These are phyloP conservation scores for Takifugu bimaculatus DNA, from an alignment of 2,113 vertebrate species.

Conservation along the genomic window DNA sequence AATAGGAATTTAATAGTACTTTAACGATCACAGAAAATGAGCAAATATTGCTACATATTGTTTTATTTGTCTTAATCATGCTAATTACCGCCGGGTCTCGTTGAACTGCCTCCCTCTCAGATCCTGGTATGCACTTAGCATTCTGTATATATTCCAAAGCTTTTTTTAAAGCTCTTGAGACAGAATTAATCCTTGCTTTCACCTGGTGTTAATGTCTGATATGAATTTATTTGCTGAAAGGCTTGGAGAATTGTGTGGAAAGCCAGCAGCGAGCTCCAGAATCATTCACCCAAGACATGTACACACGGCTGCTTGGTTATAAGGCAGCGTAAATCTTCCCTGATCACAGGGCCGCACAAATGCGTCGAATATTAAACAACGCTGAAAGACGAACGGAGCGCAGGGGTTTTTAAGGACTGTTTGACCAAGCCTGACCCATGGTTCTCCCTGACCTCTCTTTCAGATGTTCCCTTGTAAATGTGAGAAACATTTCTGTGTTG, in stretches of 20 bases:
- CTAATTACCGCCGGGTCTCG: no score
- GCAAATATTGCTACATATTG: not conserved
- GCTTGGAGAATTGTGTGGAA: slow-evolving; percentile 31
- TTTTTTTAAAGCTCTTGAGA: slow-evolving; percentile 2
- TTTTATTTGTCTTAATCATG: not conserved
- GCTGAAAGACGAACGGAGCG: not conserved
- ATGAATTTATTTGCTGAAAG: slow-evolving; percentile 26
- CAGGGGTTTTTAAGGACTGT: not conserved
- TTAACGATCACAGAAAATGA: slow-evolving; percentile 16
- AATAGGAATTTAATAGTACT: slow-evolving; percentile 30
- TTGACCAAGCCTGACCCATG: not conserved
- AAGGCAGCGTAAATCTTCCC: slow-evolving; percentile 15
- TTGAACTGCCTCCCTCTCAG: no score
- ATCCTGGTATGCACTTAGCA: slow-evolving; percentile 6
- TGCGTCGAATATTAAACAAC: slow-evolving; percentile 12
- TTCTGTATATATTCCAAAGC: slow-evolving; percentile 22
- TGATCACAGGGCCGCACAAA: slow-evolving; percentile 6
- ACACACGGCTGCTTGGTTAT: slow-evolving; percentile 35
- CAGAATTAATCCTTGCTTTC: slow-evolving; percentile 6
- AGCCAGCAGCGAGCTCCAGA: slow-evolving; percentile 30
- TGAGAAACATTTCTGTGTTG: not conserved
- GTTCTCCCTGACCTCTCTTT: not conserved
- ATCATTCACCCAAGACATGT: slow-evolving; percentile 30
- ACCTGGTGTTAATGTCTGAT: slow-evolving; percentile 22
- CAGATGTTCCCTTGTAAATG: not conserved